Percentiles rank a stretch among this genome's conserved stretches.
Conservation (phyloP, 1,140 invertebrate species). For the Parasteatoda tepidariorum region DNA sequence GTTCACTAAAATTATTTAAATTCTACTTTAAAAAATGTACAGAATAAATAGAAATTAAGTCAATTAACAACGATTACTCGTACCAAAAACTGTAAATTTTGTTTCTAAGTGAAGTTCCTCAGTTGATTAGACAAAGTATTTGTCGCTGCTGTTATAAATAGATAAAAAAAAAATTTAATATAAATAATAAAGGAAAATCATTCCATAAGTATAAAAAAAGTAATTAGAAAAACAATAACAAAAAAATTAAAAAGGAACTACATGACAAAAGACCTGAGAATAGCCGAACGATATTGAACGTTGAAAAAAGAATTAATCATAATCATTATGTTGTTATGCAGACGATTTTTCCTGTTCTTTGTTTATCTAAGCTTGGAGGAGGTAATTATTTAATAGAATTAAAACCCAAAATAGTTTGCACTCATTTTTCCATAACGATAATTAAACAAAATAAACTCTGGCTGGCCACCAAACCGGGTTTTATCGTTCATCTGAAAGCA, state of each 20-base stretch:
- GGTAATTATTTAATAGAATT: not conserved
- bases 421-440: not conserved
- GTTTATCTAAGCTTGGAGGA: not conserved
- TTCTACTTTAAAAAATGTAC: too few relatives aligned
- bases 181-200: not conserved
- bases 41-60: too few relatives aligned
- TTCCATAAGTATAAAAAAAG: too few relatives aligned
- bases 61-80: too few relatives aligned
- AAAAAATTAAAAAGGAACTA: not conserved
- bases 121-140: too few relatives aligned
- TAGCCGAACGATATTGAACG: not conserved
- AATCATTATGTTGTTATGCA: not conserved
- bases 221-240: not conserved
- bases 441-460: not conserved
- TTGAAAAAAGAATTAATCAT: not conserved
- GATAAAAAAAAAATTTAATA: not conserved
- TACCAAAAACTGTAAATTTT: too few relatives aligned
- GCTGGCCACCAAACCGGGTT: not conserved
- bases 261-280: not conserved
- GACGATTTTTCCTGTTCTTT: not conserved
- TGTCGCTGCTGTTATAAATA: too few relatives aligned
- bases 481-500: too few relatives aligned
- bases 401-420: not conserved
- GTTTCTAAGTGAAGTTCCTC: too few relatives aligned
- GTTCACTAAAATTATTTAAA: too few relatives aligned